Evolutionary conservation across 2,113 vertebrate genomes (phyloP).

Genomic region (Parus major): DNA sequence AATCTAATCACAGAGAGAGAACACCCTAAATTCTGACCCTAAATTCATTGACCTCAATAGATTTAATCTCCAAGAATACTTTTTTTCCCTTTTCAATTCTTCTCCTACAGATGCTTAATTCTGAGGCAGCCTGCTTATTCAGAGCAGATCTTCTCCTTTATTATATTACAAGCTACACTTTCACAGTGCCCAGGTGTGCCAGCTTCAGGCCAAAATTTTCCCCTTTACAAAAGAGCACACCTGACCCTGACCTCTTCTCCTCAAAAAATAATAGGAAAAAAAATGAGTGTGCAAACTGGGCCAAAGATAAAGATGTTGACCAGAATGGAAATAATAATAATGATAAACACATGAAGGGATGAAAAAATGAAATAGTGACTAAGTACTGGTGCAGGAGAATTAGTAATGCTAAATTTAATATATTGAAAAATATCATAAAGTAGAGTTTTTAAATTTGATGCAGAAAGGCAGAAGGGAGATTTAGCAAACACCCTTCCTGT

Average conservation of each 20-base stretch:
- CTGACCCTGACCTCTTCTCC: not conserved
- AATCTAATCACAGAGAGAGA: not conserved
- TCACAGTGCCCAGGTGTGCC: not conserved
- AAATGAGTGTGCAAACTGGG: fast-evolving
- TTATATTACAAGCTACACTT: not conserved
- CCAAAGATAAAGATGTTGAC: not conserved
- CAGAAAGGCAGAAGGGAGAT: not conserved
- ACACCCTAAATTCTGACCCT: not conserved
- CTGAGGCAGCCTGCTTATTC: not conserved
- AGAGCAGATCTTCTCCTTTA: not conserved
- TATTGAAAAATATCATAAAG: not conserved
- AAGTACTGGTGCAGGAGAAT: not conserved
- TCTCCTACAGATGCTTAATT: not conserved
- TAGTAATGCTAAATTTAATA: not conserved
- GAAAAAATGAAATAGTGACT: not conserved
- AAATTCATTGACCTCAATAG: not conserved
- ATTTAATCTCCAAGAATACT: not conserved
- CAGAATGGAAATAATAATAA: not conserved
- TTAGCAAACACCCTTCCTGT: not conserved
- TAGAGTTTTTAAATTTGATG: not conserved
- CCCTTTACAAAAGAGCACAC: not conserved
- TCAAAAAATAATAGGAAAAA: not conserved
- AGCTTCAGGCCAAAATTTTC: not conserved
- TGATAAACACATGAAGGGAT: not conserved
- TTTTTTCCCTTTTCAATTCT: not conserved